A percentile compares a stretch with the other conserved stretches of the same genome.
Conservation (phyloP, 2,113 vertebrate species). For the Microtus ochrogaster region DNA sequence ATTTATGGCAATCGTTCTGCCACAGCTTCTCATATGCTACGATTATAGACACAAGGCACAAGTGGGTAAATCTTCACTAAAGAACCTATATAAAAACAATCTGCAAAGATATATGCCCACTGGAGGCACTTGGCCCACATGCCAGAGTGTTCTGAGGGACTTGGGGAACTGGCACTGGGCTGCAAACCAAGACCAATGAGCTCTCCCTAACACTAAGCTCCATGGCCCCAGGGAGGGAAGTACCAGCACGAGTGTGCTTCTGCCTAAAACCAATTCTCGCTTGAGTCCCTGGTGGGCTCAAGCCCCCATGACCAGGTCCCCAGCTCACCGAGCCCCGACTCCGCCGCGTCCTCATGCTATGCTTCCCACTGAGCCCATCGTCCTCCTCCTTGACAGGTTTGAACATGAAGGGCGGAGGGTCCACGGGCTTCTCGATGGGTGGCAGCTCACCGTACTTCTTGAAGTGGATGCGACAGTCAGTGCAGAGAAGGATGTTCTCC, state of each 20-base stretch:
- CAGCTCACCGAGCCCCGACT: constrained; percentile 95
- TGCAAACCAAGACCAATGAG: not conserved
- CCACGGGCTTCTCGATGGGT: constrained; percentile 98
- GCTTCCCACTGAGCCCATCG: constrained; percentile 98
- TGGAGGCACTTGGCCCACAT: rapidly evolving
- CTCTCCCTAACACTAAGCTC: not conserved
- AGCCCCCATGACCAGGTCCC: not conserved
- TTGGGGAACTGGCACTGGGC: not conserved
- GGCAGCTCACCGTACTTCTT: constrained; percentile 99
- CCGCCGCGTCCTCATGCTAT: constrained; percentile 99
- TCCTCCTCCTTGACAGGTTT: constrained; percentile 99
- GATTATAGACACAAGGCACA: not conserved
- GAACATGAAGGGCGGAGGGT: constrained; percentile 99
- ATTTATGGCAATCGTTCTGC: not conserved
- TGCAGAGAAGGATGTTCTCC: constrained; percentile 98
- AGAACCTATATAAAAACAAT: not conserved
- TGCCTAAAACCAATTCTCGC: not conserved
- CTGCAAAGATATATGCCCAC: not conserved
- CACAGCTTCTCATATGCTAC: not conserved
- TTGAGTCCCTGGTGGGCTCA: not conserved
- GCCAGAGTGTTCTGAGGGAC: not conserved
- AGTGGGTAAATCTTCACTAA: not conserved
- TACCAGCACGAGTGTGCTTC: not conserved
- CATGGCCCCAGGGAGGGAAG: not conserved
- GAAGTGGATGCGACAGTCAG: constrained; percentile 98